These are phyloP conservation scores for Leucophenga varia DNA, from an alignment of 1,140 invertebrate species.

Conservation along the genomic window DNA sequence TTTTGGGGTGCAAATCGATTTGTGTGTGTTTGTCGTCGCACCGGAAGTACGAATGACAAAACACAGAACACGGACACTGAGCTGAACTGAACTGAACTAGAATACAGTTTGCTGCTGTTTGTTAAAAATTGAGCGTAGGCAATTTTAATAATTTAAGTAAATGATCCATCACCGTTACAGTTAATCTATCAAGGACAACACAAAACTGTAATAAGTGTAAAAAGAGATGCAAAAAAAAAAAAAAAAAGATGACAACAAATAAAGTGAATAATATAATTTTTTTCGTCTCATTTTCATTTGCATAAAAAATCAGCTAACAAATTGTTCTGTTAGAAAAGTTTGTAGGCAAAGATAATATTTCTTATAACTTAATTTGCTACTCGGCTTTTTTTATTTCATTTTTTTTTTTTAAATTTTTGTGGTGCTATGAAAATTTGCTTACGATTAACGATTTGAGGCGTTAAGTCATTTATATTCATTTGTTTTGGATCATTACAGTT, in stretches of 20 bases:
- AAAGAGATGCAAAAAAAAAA: no score
- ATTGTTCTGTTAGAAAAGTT: conserved; percentile 51
- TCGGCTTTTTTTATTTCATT: neutral
- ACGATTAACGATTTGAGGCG: conserved; percentile 54
- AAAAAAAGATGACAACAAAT: no score
- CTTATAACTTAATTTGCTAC: conserved; percentile 7
- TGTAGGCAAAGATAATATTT: no score
- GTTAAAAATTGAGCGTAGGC: conserved; percentile 51
- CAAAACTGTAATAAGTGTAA: no score
- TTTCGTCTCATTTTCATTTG: no score
- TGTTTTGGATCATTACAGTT: no score
- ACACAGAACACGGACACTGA: no score
- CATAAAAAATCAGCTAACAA: no score
- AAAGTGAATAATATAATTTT: conserved; percentile 10
- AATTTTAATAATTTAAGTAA: conserved; percentile 56
- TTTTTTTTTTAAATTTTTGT: conserved; percentile 9
- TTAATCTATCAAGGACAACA: conserved; percentile 47
- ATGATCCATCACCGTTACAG: conserved; percentile 56
- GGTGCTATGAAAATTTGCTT: conserved; percentile 46
- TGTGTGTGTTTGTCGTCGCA: no score
- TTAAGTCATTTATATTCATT: conserved; percentile 53
- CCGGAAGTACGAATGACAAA: no score
- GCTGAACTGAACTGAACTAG: no score
- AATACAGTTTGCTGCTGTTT: conserved; percentile 22
- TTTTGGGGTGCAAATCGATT: no score